Evolutionary conservation across 2,797 vertebrate genomes (phyloP).

Genomic region (Myotis pilosus): DNA sequence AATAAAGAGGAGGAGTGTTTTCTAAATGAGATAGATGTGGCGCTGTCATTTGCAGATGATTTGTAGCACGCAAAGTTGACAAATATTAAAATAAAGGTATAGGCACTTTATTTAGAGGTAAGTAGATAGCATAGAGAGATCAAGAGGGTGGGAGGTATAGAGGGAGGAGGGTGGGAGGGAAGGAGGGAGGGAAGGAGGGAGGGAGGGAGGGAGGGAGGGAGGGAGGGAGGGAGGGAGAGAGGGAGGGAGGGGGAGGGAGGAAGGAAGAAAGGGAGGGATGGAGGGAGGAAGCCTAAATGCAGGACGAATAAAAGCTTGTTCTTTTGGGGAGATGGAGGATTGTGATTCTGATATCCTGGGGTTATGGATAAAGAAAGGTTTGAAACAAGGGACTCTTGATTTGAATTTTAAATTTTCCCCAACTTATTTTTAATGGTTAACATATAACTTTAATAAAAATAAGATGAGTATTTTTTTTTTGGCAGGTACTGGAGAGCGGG

Average conservation of each 20-base stretch:
- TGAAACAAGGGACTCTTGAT: not conserved
- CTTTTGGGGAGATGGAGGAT: fast-evolving
- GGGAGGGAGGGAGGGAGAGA: too few species aligned
- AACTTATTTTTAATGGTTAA: not conserved
- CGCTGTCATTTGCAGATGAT: not conserved
- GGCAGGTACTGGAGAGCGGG: fast-evolving
- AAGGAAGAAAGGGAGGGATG: fast-evolving
- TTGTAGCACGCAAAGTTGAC: not conserved
- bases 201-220: not conserved
- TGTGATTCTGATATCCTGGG: not conserved
- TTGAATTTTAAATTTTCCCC: not conserved
- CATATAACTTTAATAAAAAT: not conserved
- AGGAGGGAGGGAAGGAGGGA: fast-evolving
- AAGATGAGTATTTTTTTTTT: not conserved
- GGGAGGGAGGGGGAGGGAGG: fast-evolving
- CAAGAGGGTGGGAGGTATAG: not conserved
- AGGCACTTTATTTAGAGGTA: not conserved
- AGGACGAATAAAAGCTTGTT: not conserved
- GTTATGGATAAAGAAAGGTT: not conserved
- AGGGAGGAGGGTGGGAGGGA: not conserved
- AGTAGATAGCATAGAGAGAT: not conserved
- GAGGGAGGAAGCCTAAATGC: not conserved
- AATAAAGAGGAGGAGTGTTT: not conserved
- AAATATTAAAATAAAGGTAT: not conserved
- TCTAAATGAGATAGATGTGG: not conserved